Evolutionary conservation across 2,888 invertebrate genomes (phyloP), one percentile per base, ranked within the genome.

Genomic region (Drosophila sordidula): DNA sequence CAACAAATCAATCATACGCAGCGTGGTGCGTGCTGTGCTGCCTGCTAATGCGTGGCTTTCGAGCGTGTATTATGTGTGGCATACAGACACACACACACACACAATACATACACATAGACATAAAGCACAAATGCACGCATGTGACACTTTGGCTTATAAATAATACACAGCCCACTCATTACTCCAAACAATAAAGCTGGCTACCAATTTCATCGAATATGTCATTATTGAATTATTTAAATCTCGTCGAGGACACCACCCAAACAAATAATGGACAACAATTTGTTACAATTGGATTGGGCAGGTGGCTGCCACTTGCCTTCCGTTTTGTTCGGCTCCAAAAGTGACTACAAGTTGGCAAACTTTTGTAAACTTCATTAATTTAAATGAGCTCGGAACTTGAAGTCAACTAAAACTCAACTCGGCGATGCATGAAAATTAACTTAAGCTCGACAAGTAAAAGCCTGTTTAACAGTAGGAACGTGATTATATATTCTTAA

Each of bases 141-240:
- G 59, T 66, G 66, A 80, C 84, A 83, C 84, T 69, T 50, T 61
- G 41, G 42, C 66, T 78, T 70, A 80, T 83, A 80, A 87, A 89
- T 80, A 75, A 85, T 80, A 66, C 49, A 87, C 49, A 87, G 57
- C 39, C 41, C 57, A 68, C 62, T 73, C 73, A 73, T 75, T 71
- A 75, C 66, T 64, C 47, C 61, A 61, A 63, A 52, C 47, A 72
- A 58, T 29, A 57, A 52, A n/a, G 44, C 45, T 34, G 5, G 18
- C 32, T 56, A 11, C 42, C 42, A 45, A 18, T 34, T 51, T 39
- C 38, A 18, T 32, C 38, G 51, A 38, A 65, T 76, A 32, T 42
- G 74, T 79, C 80, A 86, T 90, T 89, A 78, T 75, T 84, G 69
- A 89, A 89, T 85, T 86, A 90, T 89, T 86, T 54, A 85, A 81